phyloP scores from a whole-genome alignment of 2,888 invertebrate species.

The Myopa tessellatipennis region DNA sequence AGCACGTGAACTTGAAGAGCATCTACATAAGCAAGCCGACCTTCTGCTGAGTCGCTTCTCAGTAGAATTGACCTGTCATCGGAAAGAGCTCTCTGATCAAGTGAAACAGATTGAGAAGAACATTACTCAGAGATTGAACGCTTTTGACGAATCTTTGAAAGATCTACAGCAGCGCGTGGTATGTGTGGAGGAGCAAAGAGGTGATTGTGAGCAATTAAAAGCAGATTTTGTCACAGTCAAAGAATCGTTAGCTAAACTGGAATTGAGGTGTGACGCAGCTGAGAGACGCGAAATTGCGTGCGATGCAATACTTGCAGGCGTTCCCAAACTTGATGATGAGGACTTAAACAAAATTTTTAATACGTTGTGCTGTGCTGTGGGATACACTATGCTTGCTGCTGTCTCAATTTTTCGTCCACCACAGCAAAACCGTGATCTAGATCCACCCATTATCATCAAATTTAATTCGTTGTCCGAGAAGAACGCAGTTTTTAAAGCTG shows the following conservation, averaged over 20 bases:
- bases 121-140: too few relatives aligned
- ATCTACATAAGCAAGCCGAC: too few relatives aligned
- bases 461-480: neutral
- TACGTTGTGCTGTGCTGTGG: neutral
- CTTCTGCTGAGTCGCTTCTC: too few relatives aligned
- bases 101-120: too few relatives aligned
- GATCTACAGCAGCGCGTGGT: too few relatives aligned
- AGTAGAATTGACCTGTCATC: too few relatives aligned
- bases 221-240: too few relatives aligned
- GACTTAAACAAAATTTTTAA: constrained; percentile 1
- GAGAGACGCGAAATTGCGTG: neutral
- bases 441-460: constrained; percentile 5
- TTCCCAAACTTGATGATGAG: constrained; percentile 3
- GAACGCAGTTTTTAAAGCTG: neutral
- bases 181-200: too few relatives aligned
- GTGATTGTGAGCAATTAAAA: too few relatives aligned
- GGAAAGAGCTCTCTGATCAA: too few relatives aligned
- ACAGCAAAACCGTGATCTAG: neutral
- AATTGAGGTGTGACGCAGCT: constrained; percentile 2
- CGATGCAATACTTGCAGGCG: neutral
- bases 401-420: neutral
- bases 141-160: too few relatives aligned
- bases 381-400: neutral
- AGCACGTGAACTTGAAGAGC: too few relatives aligned
- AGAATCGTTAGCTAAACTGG: neutral